Evolutionary conservation across 2,113 vertebrate species (phyloP).

Genomic region (Paralichthys olivaceus): DNA sequence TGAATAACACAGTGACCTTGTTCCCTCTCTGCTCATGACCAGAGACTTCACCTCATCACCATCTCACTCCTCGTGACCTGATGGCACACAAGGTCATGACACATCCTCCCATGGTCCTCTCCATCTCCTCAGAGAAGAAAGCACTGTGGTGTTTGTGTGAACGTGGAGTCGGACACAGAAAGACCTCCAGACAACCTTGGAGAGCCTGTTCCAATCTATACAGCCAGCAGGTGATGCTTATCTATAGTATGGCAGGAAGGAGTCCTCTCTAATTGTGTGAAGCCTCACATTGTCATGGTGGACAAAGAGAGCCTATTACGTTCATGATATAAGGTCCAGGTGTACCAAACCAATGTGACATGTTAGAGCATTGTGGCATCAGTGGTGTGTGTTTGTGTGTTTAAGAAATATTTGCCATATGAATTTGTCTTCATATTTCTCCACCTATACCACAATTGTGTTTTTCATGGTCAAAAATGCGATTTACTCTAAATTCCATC

Average conservation of each 20-base stretch:
- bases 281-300: conserved; percentile 77
- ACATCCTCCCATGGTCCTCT: conserved; percentile 30
- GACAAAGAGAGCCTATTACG: conserved; percentile 78
- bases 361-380: conserved; percentile 29
- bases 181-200: conserved; percentile 84
- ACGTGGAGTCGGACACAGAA: conserved; percentile 58
- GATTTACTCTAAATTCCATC: conserved; percentile 5
- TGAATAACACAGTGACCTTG: conserved; percentile 62
- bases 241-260: conserved; percentile 70
- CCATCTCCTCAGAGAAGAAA: conserved; percentile 52
- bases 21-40: conserved; percentile 33
- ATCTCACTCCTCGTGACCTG: conserved; percentile 46
- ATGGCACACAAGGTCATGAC: conserved; percentile 62
- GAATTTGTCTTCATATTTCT: conserved; percentile 22
- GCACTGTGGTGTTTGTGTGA: conserved; percentile 50
- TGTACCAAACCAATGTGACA: conserved; percentile 47
- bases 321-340: conserved; percentile 67
- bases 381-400: conserved; percentile 9
- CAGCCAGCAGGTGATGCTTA: conserved; percentile 79
- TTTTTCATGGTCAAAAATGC: neutral
- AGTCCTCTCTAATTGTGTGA: conserved; percentile 77
- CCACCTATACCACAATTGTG: neutral
- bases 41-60: conserved; percentile 20
- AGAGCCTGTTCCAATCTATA: conserved; percentile 77
- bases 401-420: neutral